A percentile compares a stretch with the other conserved stretches of the same genome.
Evolutionary conservation across 2,113 vertebrate species (phyloP).

Genomic region (Passer montanus): DNA sequence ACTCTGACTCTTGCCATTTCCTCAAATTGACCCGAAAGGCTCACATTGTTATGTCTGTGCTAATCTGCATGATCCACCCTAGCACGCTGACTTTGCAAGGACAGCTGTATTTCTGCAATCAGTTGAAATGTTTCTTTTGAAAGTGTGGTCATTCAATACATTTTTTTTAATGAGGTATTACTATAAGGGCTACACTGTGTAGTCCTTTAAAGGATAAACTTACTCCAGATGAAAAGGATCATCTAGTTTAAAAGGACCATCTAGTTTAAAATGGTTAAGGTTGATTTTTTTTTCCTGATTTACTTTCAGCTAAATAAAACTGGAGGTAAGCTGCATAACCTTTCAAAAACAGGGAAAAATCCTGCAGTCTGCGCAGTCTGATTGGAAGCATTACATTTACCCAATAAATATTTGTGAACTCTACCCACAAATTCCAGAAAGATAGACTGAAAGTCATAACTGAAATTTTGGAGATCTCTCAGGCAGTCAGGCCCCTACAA

Average conservation of each 20-base stretch:
- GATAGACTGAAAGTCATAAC: not conserved
- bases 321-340: not conserved
- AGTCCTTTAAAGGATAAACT: slow-evolving; percentile 20
- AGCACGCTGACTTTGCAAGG: slow-evolving; percentile 5
- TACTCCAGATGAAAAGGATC: slow-evolving; percentile 65
- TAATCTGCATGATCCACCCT: slow-evolving; percentile 38
- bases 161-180: slow-evolving; percentile 39
- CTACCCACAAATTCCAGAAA: not conserved
- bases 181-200: not conserved
- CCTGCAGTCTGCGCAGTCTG: not conserved
- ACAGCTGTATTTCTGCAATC: slow-evolving; percentile 46
- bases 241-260: slow-evolving; percentile 52
- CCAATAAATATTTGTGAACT: not conserved
- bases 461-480: not conserved
- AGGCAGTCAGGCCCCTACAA: not conserved
- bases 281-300: slow-evolving; percentile 6
- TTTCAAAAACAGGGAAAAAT: not conserved
- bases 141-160: slow-evolving; percentile 55
- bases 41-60: slow-evolving; percentile 31
- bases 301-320: slow-evolving; percentile 29
- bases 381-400: not conserved
- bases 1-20: slow-evolving; percentile 34
- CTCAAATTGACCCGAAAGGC: slow-evolving; percentile 31
- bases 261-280: slow-evolving; percentile 19
- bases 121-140: slow-evolving; percentile 45